Evolutionary conservation across 2,888 invertebrate species (phyloP).

Genomic region (Anodontia alba): DNA sequence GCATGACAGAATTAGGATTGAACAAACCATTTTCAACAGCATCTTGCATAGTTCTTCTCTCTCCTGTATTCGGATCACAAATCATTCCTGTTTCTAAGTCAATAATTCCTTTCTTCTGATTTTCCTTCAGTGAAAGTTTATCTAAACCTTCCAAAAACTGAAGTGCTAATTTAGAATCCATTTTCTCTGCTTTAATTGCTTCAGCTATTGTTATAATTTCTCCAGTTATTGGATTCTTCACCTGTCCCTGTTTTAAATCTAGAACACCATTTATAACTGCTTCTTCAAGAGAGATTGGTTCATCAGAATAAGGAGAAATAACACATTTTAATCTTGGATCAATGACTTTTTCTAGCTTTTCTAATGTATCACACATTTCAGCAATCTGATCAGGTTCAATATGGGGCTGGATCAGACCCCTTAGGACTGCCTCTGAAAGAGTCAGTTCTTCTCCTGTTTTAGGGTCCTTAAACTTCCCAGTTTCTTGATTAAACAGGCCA

Average conservation of each 20-base stretch:
- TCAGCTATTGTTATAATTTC: slow-evolving; percentile 73
- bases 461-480: slow-evolving; percentile 84
- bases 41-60: slow-evolving; percentile 88
- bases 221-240: slow-evolving; percentile 67
- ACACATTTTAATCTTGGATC: slow-evolving; percentile 88
- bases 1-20: slow-evolving; percentile 78
- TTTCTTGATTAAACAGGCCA: slow-evolving; percentile 76
- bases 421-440: slow-evolving; percentile 95
- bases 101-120: slow-evolving; percentile 82
- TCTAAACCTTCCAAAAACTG: slow-evolving; percentile 81
- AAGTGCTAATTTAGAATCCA: slow-evolving; percentile 73
- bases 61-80: slow-evolving; percentile 82
- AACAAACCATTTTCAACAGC: slow-evolving; percentile 89
- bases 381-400: slow-evolving; percentile 74
- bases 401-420: slow-evolving; percentile 91
- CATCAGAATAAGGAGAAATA: slow-evolving; percentile 91
- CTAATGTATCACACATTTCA: slow-evolving; percentile 72
- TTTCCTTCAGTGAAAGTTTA: slow-evolving; percentile 83
- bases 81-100: slow-evolving; percentile 85
- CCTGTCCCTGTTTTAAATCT: slow-evolving; percentile 73
- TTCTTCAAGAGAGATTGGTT: slow-evolving; percentile 87
- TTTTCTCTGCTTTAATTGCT: slow-evolving; percentile 75
- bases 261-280: slow-evolving; percentile 76
- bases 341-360: slow-evolving; percentile 72
- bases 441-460: slow-evolving; percentile 94